These are phyloP conservation scores for Characodon lateralis DNA, from an alignment of 2,797 vertebrate species.

Conservation along the genomic window DNA sequence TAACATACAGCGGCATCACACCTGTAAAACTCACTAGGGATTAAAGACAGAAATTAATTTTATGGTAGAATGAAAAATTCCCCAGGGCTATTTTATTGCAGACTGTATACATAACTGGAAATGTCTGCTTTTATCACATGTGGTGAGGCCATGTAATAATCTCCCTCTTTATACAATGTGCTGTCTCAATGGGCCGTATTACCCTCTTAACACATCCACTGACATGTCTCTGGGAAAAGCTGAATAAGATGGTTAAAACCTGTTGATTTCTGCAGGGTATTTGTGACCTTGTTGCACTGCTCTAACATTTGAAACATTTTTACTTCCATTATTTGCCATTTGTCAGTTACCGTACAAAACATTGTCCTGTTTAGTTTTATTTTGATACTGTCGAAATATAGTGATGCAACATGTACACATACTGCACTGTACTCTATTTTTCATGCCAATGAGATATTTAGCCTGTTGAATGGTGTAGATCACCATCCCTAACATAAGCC, in stretches of 20 bases:
- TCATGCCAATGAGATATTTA: neutral
- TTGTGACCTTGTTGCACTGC: neutral
- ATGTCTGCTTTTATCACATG: neutral
- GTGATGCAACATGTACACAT: neutral
- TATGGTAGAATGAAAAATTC: slow-evolving; percentile 26
- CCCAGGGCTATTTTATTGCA: slow-evolving; percentile 26
- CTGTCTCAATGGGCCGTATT: neutral
- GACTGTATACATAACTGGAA: slow-evolving; percentile 2
- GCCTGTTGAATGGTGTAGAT: neutral
- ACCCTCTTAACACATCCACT: neutral
- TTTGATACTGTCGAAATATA: neutral
- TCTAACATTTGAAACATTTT: neutral
- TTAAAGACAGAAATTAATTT: slow-evolving; percentile 23
- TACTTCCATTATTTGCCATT: neutral
- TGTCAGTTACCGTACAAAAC: neutral
- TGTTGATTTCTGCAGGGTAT: neutral
- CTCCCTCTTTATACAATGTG: neutral
- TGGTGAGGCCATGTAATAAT: neutral
- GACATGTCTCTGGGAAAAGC: neutral
- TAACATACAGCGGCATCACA: neutral
- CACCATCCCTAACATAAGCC: neutral
- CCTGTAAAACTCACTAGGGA: neutral
- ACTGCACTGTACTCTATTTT: neutral
- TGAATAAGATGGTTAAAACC: neutral
- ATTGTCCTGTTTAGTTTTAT: neutral